Base-by-base conservation (phyloP, 2,888 invertebrate genomes). In the Ormyrus rosae region DNA sequence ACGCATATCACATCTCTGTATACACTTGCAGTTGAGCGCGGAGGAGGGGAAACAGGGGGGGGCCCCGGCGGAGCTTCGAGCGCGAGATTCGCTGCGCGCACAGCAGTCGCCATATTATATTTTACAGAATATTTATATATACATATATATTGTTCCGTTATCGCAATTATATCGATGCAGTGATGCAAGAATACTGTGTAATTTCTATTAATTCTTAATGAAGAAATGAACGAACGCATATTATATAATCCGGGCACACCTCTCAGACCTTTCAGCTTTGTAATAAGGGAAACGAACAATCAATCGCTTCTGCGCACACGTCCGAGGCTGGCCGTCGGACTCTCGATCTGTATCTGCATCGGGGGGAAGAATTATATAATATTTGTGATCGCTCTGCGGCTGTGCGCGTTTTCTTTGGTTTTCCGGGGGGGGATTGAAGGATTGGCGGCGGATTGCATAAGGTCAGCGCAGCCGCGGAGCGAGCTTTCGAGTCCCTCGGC, bases 111-210 rank as follows among this genome's bases (percentile, higher is more conserved):
- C 87, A 87, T 87, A 88, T 88, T 86, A 87, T 89, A 88, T 89
- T 89, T 89, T 88, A 88, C 88, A 88, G 87, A 88, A 87, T 88
- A 85, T 86, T 88, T 86, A 86, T 86, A 86, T 87, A 87, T 85
- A 87, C 85, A 86, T 87, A 84, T 86, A 86, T 86, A 86, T 86
- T 87, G 85, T 87, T 88, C 85, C 87, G 89, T 88, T 88, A 86
- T 88, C 84, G 85, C 85, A 85, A 86, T 86, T 86, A 65, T 71
- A 71, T 75, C 68, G 78, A 73, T 51, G 71, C 74, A 78, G 56
- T 58, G 78, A 69, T 67, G 61, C 67, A 34, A 34, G 34, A 34
- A 4, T 4, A 81, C 70, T 74, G 74, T 80, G 71, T 74, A 73
- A 70, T 77, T 68, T 73, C 68, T 61, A 51, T 75, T 56, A 34